phyloP scores from a whole-genome alignment of 2,888 invertebrate genomes.

The Cryptocephalus primarius region DNA sequence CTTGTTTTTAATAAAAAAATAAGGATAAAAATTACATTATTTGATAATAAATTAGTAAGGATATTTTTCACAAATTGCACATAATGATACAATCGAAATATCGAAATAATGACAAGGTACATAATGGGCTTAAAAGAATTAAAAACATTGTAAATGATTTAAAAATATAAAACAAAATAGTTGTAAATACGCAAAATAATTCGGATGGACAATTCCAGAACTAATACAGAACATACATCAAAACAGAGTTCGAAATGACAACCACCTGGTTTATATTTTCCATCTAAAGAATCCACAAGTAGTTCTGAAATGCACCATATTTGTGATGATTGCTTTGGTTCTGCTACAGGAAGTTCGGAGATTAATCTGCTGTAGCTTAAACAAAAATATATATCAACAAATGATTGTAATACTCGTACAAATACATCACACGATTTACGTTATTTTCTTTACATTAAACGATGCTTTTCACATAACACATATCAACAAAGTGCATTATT shows the following conservation, averaged over 20 bases:
- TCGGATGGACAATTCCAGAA: background rate
- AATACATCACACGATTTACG: background rate
- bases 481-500: background rate
- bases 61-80: background rate
- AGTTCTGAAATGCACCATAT: background rate
- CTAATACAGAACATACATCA: too few species aligned
- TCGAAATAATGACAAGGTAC: background rate
- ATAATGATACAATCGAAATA: background rate
- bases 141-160: background rate
- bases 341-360: background rate
- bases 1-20: background rate
- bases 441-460: background rate
- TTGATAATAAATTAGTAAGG: background rate
- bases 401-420: background rate
- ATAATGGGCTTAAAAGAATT: background rate
- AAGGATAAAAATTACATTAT: background rate
- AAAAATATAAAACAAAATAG: background rate
- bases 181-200: background rate
- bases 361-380: background rate
- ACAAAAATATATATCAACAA: background rate
- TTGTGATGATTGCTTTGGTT: background rate
- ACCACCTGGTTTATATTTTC: too few species aligned
- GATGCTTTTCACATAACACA: background rate
- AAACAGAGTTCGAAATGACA: too few species aligned
- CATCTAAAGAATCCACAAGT: background rate